Conservation (phyloP, 1,140 invertebrate species). For the Phymastichus coffea region DNA sequence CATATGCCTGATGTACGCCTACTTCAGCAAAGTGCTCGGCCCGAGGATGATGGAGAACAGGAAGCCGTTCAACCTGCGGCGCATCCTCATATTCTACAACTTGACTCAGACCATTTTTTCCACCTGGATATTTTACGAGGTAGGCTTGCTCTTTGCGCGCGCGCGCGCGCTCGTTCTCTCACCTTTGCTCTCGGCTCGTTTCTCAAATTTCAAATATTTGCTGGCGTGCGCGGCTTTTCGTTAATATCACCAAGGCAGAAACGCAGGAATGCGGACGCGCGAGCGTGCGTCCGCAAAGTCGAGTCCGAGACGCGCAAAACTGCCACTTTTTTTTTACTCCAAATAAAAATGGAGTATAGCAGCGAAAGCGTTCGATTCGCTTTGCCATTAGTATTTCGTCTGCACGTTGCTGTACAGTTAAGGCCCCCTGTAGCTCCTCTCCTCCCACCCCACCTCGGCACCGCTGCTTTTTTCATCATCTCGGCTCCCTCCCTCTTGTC, state of each 20-base stretch:
- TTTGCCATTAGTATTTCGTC: constrained; percentile 41
- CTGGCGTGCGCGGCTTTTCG: neutral
- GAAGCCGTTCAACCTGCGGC: constrained; percentile 82
- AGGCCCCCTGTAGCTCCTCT: too few species aligned
- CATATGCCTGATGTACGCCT: constrained; percentile 82
- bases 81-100: constrained; percentile 85
- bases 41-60: constrained; percentile 87
- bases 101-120: constrained; percentile 85
- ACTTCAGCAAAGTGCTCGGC: constrained; percentile 80
- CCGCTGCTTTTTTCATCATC: neutral
- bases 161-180: too few species aligned
- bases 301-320: too few species aligned
- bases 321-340: too few species aligned
- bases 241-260: neutral
- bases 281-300: neutral
- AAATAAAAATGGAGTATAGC: too few species aligned
- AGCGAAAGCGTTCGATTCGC: too few species aligned
- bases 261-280: neutral
- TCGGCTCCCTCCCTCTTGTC: constrained; percentile 1
- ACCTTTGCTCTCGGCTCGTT: neutral
- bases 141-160: constrained; percentile 43
- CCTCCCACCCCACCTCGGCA: too few species aligned
- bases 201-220: neutral
- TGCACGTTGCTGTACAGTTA: constrained; percentile 37
- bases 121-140: constrained; percentile 90